Evolutionary conservation across 2,888 invertebrate genomes (phyloP), one percentile per base, ranked within the genome.

Genomic region (Hipparchia semele): DNA sequence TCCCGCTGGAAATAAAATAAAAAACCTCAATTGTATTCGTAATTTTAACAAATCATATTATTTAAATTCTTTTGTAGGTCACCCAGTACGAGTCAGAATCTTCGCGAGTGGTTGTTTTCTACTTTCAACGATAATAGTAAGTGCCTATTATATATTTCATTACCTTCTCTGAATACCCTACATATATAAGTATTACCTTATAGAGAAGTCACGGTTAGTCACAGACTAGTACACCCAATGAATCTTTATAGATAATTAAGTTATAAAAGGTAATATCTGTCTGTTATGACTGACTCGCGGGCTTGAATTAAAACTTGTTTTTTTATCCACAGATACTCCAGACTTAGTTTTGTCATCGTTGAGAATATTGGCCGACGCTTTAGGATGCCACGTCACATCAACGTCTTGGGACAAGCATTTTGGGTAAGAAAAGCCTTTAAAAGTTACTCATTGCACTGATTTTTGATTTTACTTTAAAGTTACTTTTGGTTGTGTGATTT

Each of bases 361-460:
- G 64, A 95, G 96, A 79, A 96, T 96, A 83, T 91, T 98, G 72
- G 96, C 96, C 2, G 97, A 97, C 82, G 96, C 96, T 33, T 88
- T 98, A 67, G 96, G 97, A 2, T 96, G 96, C 71, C 97, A 97
- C 79, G 96, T 97, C 0, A 96, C 96, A 0, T 95, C 96, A n/a
- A 97, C 97, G 8, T 96, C 96, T 10, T 98, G 97, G 97, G 98
- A 98, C 85, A 96, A 96, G 84, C 94, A 91, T 80, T 94, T 94
- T 80, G 92, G 94, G 94, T 94, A 72, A 72, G 68, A 49, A 53
- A 33, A 59, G 33, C 70, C 54, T 59, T 49, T 45, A 23, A 23
- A 23, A 23, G 0, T 23, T 23, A 23, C 1, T 23, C 0, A 23
- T 23, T 23, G 23, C 23, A 0, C 23, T 0, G 23, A 23, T 23